Conservation (phyloP, 1,140 invertebrate genomes). For the Bombus balteatus region DNA sequence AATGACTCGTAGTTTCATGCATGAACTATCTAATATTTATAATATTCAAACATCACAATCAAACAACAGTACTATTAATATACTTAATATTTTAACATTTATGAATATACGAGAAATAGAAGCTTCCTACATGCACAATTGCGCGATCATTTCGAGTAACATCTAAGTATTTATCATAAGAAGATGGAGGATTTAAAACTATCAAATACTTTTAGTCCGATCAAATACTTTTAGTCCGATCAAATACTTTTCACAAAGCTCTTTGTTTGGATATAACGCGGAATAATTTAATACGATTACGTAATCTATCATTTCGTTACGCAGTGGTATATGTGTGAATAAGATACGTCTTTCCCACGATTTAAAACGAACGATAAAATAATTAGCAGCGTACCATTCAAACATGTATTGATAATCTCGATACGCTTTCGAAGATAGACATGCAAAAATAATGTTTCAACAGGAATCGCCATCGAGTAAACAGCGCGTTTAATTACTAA, state of each 20-base stretch:
- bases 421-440: neutral
- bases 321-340: neutral
- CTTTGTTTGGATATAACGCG: neutral
- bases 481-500: neutral
- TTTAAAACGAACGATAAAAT: neutral
- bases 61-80: neutral
- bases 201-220: neutral
- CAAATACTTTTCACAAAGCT: neutral
- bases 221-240: neutral
- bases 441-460: neutral
- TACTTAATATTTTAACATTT: constrained; percentile 26
- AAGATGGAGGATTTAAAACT: neutral
- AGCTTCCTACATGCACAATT: constrained; percentile 10
- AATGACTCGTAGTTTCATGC: neutral
- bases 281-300: neutral
- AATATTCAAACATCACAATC: neutral
- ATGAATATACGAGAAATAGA: neutral
- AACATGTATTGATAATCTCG: neutral
- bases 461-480: neutral
- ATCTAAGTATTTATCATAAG: neutral
- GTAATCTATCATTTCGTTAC: neutral
- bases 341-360: neutral
- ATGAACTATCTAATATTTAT: neutral
- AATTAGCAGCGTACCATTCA: neutral
- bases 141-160: neutral